Percentiles rank a stretch among this genome's conserved stretches.
Evolutionary conservation across 2,888 invertebrate genomes (phyloP).

Genomic region (Brenthis ino): DNA sequence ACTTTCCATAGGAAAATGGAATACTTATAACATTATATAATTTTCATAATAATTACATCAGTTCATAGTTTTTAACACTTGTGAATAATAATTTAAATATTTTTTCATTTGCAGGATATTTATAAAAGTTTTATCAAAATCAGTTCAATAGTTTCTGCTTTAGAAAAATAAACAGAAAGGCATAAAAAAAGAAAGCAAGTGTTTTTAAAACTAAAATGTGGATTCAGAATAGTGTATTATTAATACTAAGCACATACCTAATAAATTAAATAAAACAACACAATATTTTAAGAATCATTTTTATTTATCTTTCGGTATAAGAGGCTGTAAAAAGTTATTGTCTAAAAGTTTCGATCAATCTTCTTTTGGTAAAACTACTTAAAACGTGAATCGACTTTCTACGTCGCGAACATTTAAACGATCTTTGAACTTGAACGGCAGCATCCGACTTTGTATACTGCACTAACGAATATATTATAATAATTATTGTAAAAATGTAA

Average conservation of each 20-base stretch:
- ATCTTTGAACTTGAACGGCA: constrained; percentile 23
- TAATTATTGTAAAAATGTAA: constrained; percentile 56
- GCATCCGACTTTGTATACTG: constrained; percentile 38
- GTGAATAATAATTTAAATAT: too few species aligned
- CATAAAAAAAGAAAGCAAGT: too few species aligned
- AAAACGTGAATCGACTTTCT: constrained; percentile 51
- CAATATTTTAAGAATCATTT: constrained; percentile 65
- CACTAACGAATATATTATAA: constrained; percentile 40
- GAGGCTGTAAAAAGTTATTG: constrained; percentile 80
- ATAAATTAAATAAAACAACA: constrained; percentile 52
- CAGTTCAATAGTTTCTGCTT: too few species aligned
- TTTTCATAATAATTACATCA: too few species aligned
- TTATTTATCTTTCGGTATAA: constrained; percentile 77
- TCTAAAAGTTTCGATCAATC: constrained; percentile 74
- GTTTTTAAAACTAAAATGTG: too few species aligned
- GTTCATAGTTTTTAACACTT: too few species aligned
- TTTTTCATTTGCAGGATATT: too few species aligned
- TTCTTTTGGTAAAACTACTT: constrained; percentile 61
- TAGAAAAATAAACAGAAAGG: too few species aligned
- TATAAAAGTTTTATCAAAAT: too few species aligned
- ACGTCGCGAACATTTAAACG: constrained; percentile 47
- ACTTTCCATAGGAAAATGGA: too few species aligned
- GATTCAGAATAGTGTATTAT: not conserved
- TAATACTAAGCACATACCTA: not conserved
- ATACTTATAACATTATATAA: too few species aligned